These are phyloP conservation scores for Phenganax marumi DNA, from an alignment of 92 coral and sea anemone genomes.

Conservation along the genomic window DNA sequence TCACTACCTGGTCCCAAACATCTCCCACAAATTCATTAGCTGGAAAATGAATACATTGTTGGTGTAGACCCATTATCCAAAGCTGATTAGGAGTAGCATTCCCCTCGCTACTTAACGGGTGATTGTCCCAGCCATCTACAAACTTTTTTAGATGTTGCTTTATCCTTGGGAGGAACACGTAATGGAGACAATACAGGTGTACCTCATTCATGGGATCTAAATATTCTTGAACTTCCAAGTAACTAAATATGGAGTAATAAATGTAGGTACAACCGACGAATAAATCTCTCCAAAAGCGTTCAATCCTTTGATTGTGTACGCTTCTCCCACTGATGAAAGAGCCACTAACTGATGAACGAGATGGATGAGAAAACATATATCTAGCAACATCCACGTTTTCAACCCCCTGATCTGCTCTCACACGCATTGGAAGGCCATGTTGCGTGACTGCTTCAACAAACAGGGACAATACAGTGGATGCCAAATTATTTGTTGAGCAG, in stretches of 20 bases:
- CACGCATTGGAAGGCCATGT: conserved; percentile 29
- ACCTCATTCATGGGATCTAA: conserved; percentile 15
- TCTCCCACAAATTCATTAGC: not conserved
- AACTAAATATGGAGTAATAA: conserved; percentile 6
- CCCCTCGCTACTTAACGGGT: conserved; percentile 29
- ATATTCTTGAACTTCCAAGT: conserved; percentile 27
- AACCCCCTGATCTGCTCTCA: conserved; percentile 38
- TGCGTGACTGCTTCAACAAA: not conserved
- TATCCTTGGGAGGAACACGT: conserved; percentile 33
- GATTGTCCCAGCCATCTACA: conserved; percentile 34
- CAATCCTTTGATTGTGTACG: conserved; percentile 27
- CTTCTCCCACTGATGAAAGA: conserved; percentile 26
- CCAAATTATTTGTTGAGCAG: conserved; percentile 60
- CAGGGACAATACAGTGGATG: conserved; percentile 51
- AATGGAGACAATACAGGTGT: conserved; percentile 18
- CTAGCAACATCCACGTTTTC: conserved; percentile 31
- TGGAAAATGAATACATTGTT: not conserved
- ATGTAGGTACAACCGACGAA: conserved; percentile 31
- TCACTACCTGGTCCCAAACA: too few species aligned
- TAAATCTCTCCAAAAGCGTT: conserved; percentile 20
- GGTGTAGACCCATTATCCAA: conserved; percentile 18
- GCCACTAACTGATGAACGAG: conserved; percentile 15
- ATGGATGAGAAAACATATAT: conserved; percentile 32
- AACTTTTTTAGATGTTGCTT: conserved; percentile 3
- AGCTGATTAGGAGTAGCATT: conserved; percentile 18